Evolutionary conservation across 2,113 vertebrate species (phyloP).

Genomic region (Sphyrna mokarran): DNA sequence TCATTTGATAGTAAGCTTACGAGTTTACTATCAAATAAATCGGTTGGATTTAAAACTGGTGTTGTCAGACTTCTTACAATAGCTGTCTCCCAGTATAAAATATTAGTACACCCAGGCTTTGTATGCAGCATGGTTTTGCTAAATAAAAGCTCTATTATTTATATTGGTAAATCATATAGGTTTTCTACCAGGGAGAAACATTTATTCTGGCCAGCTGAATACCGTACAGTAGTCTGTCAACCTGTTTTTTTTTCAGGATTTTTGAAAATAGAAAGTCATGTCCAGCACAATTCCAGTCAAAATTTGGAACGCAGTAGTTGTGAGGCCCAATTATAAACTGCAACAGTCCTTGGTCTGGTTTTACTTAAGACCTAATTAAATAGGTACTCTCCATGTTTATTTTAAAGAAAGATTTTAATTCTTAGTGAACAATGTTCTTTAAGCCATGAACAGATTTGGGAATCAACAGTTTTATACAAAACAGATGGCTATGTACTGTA

Average conservation of each 20-base stretch:
- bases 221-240: not conserved
- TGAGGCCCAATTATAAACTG: conserved; percentile 33
- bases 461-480: conserved; percentile 45
- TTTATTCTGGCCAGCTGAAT: not conserved
- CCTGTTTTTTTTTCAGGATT: conserved; percentile 24
- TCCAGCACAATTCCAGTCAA: conserved; percentile 26
- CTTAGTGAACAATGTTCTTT: conserved; percentile 34
- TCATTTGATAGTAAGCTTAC: too few relatives aligned
- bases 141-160: not conserved
- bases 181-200: not conserved
- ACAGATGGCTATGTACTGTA: conserved; percentile 45
- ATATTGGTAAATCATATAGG: not conserved
- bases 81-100: not conserved
- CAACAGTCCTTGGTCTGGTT: conserved; percentile 35
- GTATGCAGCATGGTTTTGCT: not conserved
- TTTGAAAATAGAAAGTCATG: conserved; percentile 19
- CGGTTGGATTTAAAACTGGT: too few relatives aligned
- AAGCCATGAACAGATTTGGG: conserved; percentile 46
- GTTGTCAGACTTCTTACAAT: too few relatives aligned
- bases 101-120: not conserved
- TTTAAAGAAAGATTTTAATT: conserved; percentile 39
- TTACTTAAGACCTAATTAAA: conserved; percentile 45
- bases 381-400: conserved; percentile 48
- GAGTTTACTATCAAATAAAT: too few relatives aligned
- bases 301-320: conserved; percentile 29